Base-by-base conservation (phyloP, 2,113 vertebrate genomes). In the Lutjanus erythropterus region DNA sequence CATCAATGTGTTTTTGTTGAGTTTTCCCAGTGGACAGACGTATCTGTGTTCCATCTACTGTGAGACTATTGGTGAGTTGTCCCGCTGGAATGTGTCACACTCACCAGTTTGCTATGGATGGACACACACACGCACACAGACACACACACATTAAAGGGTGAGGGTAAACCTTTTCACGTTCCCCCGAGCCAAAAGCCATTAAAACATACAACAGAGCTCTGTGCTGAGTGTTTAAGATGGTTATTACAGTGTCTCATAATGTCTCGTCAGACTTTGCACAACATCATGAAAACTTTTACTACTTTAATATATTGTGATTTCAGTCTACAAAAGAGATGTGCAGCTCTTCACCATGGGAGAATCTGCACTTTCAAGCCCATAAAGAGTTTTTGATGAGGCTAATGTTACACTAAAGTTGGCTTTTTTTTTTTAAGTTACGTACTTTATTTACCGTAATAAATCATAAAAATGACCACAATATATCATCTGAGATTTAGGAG, bases 31-130 rank as follows among this genome's bases (percentile, higher is more conserved):
- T 60, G 55, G 59, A 91, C 87, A 87, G 75, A 86, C 52, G 73
- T 73, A 77, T 89, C 84, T 75, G 80, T 92, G 85, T 89, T 67
- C 75, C 44, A 52, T 77, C 67, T 56, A 61, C 71, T 59, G 67
- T 55, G 18, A 3, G 7, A 71, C 80, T 81, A 64, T 83, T 83
- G 79, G 60, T 89, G 86, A 90, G 75, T 84, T 71, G 80, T 81
- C 75, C 60, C 60, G 21, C 83, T 89, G 83, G 86, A 89, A 88
- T 90, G 86, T 89, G 88, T 88, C 75, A 62, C 53, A 76, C 83
- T 88, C 74, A 81, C 81, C 83, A 83, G 70, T 83, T 86, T 83
- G 71, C 62, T 68, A 70, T 76, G 81, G 71, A 81, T 64, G 69
- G 42, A 18, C 5, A 56, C 69, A 46, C 72, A 64, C 21, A 71